Evolutionary conservation across 2,888 invertebrate species (phyloP).

Genomic region (Patella depressa): DNA sequence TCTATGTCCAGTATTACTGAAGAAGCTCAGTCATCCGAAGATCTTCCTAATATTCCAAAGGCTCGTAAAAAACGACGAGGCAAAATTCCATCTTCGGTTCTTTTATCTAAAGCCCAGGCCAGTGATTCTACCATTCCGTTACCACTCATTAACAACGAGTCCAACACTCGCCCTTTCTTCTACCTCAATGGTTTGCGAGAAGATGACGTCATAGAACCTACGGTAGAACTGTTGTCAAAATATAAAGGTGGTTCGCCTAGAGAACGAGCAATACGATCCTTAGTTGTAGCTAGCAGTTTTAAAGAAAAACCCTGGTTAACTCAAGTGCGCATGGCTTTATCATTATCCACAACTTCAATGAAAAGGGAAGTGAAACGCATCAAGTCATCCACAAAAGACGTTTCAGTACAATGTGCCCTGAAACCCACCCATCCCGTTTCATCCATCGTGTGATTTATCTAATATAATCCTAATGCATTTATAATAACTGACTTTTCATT

Average conservation of each 20-base stretch:
- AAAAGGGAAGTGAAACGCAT: slow-evolving; percentile 46
- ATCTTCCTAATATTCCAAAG: slow-evolving; percentile 14
- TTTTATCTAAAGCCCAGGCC: slow-evolving; percentile 55
- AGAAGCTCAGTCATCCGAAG: slow-evolving; percentile 11
- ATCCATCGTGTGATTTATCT: background rate
- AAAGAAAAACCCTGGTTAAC: slow-evolving; percentile 69
- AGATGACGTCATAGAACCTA: slow-evolving; percentile 54
- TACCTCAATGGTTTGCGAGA: slow-evolving; percentile 59
- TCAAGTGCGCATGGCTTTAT: slow-evolving; percentile 67
- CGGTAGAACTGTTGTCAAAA: slow-evolving; percentile 57
- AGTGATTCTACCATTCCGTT: slow-evolving; percentile 61
- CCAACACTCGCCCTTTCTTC: slow-evolving; percentile 62
- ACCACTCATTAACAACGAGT: slow-evolving; percentile 59
- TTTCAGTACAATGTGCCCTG: background rate
- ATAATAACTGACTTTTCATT: too few species aligned
- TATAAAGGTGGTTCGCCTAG: slow-evolving; percentile 62
- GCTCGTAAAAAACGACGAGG: slow-evolving; percentile 26
- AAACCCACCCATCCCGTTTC: background rate
- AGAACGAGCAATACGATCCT: slow-evolving; percentile 67
- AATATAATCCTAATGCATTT: too few species aligned
- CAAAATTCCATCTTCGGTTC: slow-evolving; percentile 45
- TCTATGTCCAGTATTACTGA: slow-evolving; percentile 6
- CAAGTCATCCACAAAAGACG: background rate
- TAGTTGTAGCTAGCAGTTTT: slow-evolving; percentile 68
- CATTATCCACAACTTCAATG: slow-evolving; percentile 60